phyloP scores from a whole-genome alignment of 2,113 vertebrate genomes.

The Machaerirhynchus nigripectus region DNA sequence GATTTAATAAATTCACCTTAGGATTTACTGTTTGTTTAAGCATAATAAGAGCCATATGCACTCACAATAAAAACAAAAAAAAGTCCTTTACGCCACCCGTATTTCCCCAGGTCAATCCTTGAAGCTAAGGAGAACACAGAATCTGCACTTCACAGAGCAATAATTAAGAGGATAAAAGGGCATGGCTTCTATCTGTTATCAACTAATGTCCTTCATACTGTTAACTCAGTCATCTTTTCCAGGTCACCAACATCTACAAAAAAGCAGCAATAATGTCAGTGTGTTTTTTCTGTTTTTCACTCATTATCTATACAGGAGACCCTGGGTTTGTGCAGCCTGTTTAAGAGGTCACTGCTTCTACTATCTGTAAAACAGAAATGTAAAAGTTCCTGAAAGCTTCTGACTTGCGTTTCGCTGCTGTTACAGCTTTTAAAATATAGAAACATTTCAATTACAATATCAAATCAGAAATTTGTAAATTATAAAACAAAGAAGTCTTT shows the following conservation, averaged over 20 bases:
- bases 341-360: background rate
- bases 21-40: background rate
- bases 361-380: background rate
- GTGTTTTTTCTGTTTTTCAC: background rate
- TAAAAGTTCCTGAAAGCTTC: background rate
- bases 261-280: background rate
- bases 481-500: background rate
- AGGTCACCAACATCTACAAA: background rate
- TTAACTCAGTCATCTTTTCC: background rate
- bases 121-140: background rate
- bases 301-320: background rate
- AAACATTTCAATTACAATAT: background rate
- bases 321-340: background rate
- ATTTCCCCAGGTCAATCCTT: background rate
- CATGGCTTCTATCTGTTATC: background rate
- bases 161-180: background rate
- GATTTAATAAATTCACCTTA: background rate
- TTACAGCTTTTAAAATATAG: background rate
- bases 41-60: background rate
- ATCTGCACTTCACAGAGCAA: background rate
- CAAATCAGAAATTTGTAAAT: background rate
- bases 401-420: background rate
- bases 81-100: background rate
- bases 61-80: background rate
- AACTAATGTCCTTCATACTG: background rate